phyloP scores from a whole-genome alignment of 2,888 invertebrate genomes.

The Ecliptopera silaceata region DNA sequence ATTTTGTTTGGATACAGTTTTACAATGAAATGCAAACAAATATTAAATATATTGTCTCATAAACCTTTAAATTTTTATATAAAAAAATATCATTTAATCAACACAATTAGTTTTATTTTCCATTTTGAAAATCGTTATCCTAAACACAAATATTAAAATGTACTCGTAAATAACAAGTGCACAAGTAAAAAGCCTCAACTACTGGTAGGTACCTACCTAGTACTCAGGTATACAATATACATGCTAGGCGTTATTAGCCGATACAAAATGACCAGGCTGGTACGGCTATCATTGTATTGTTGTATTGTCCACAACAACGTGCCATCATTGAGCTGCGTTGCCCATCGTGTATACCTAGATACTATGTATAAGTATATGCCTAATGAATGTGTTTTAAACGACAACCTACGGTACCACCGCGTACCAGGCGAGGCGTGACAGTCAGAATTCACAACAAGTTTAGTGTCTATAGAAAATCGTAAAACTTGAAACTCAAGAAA shows the following conservation, averaged over 20 bases:
- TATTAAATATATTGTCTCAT: too few relatives aligned
- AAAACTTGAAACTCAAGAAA: conserved; percentile 2
- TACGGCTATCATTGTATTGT: conserved; percentile 17
- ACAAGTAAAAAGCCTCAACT: neutral
- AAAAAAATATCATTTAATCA: too few relatives aligned
- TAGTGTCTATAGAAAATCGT: neutral
- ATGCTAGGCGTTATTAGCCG: conserved; percentile 9
- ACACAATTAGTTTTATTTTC: too few relatives aligned
- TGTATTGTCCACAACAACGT: conserved; percentile 30
- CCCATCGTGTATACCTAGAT: conserved; percentile 3
- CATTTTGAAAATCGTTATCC: too few relatives aligned
- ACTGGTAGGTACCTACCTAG: neutral
- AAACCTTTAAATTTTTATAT: too few relatives aligned
- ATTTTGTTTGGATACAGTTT: too few relatives aligned
- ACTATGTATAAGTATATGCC: neutral
- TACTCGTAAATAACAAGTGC: neutral
- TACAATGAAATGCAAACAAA: too few relatives aligned
- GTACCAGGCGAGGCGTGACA: conserved; percentile 2
- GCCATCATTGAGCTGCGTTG: conserved; percentile 27
- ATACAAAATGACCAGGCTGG: conserved; percentile 16
- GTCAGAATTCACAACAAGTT: neutral
- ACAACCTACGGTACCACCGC: conserved; percentile 12
- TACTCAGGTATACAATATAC: neutral
- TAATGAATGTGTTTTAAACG: conserved; percentile 17
- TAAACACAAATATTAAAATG: too few relatives aligned